Evolutionary conservation across 2,888 invertebrate genomes (phyloP), one percentile per base, ranked within the genome.

Genomic region (Drosophila prolongata): DNA sequence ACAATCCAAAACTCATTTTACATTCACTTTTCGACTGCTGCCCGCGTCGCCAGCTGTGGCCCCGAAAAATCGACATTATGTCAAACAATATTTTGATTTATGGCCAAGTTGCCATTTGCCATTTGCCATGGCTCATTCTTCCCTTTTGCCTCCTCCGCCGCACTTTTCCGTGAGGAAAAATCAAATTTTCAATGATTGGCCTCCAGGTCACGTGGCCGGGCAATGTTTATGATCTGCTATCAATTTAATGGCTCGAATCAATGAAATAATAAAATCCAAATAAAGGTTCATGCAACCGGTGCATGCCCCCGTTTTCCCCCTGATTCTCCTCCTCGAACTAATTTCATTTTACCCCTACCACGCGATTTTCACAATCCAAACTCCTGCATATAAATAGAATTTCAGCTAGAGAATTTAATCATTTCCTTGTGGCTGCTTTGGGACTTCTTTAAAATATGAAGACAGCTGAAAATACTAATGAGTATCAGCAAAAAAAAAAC

Each of bases 181-280:
- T 86, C 64, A 86, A 88, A 79, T 82, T 73, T 88, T 58, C 89
- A 79, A 60, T 61, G 79, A 85, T 87, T 87, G 86, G 80, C 49
- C 72, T 50, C 38, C 69, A 46, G 65, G 78, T 80, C 80, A 87
- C 80, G 81, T 78, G 70, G 57, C 66, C 59, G 56, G 72, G 52
- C 40, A 35, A 58, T 69, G 81, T 76, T 86, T 73, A 82, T 79
- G 86, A 77, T 78, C 69, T 66, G 61, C 64, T 70, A 82, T 88
- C 80, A 77, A 70, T 67, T 82, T 83, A 82, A 83, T 77, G 71
- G 64, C 44, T 77, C 34, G 13, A 72, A 65, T 72, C 74, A 72
- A 72, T 73, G 46, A 74, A 69, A 68, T 68, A 68, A 68, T 68
- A 54, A 64, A 87, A 58, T 78, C 81, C 67, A 65, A 27, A 35